Evolutionary conservation across 2,888 invertebrate species (phyloP), one percentile per base, ranked within the genome.

Genomic region (Artemia sinica): DNA sequence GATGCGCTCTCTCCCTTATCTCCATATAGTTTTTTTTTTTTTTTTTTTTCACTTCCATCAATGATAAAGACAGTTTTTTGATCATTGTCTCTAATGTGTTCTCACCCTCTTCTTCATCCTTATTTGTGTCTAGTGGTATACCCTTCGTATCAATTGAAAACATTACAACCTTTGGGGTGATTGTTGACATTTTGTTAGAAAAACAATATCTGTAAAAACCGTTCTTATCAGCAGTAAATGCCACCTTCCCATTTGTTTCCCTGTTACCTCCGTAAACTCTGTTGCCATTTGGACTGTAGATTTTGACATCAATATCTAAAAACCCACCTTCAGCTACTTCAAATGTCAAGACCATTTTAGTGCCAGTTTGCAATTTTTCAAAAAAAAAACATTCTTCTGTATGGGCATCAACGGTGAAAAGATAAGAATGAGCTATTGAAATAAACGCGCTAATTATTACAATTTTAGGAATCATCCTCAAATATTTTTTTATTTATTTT

Each of bases 311-410:
- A 75, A 99, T 97, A 77, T 99, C 98, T 73, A 97, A 80, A 79
- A 99, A 99, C 67, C 98, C 98, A 73, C 98, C 98, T 80, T 99
- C 98, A 8, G 95, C 92, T 75, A 98, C 97, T 80, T 99, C 97
- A 80, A 98, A 99, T 75, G 91, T 95, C 69, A 99, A 80, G 73
- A 91, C 91, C 91, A 77, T 28, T 28, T 28, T 28, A 28, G 28
- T 28, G 28, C 4, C 28, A 28, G 28, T n/a, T n/a, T n/a, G n/a
- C n/a, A n/a, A n/a, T n/a, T n/a, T n/a, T n/a, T n/a, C n/a, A n/a
- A n/a, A n/a, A n/a, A n/a, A n/a, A n/a, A n/a, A n/a, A n/a, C n/a
- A n/a, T n/a, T n/a, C n/a, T n/a, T n/a, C n/a, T n/a, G n/a, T n/a
- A n/a, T n/a, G n/a, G n/a, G n/a, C n/a, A n/a, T n/a, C n/a, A n/a